Evolutionary conservation across 1,140 invertebrate species (phyloP), one percentile per base, ranked within the genome.

Genomic region (Drosophila lacteicornis): DNA sequence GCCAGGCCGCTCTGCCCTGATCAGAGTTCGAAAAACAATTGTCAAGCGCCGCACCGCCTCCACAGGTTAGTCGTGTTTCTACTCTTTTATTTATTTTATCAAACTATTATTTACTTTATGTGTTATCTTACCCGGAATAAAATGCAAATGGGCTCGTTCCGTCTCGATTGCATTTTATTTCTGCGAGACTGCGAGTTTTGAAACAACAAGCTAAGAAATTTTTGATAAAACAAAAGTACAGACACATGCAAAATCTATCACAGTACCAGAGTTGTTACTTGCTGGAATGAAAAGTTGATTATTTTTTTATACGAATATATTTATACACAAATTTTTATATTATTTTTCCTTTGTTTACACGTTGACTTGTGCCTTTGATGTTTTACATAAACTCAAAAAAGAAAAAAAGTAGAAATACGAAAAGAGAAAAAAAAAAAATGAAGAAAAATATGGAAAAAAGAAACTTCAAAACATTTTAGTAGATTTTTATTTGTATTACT

Each of bases 311-410:
- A 82, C 49, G 25, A 66, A 66, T 70, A 63, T 59, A 71, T 53
- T 50, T 61, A 67, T 73, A 73, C 66, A 75, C 6, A 66, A 46
- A 62, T 67, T 70, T 76, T 75, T 82, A 79, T 69, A 80, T 86
- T 91, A 83, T 86, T 91, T 91, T 87, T 84, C 73, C 84, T 84
- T 88, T 83, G 85, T 87, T 87, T 84, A 62, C 73, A 92, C 80
- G 91, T 92, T 92, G 90, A 92, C 91, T 92, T 92, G 91, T 92
- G 91, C 91, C 91, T 92, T 92, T 92, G 91, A 82, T 79, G 85
- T 90, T 90, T 75, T 80, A 83, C 38, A 67, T 47, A 76, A 79
- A 62, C 63, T 43, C 27, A 67, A 67, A 53, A 71, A 57, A 60
- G 49, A 62, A 63, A 15, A 33, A 51, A 51, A 11, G 4, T 38